These are phyloP conservation scores for Pantala flavescens DNA, from an alignment of 1,140 invertebrate genomes.

Conservation along the genomic window DNA sequence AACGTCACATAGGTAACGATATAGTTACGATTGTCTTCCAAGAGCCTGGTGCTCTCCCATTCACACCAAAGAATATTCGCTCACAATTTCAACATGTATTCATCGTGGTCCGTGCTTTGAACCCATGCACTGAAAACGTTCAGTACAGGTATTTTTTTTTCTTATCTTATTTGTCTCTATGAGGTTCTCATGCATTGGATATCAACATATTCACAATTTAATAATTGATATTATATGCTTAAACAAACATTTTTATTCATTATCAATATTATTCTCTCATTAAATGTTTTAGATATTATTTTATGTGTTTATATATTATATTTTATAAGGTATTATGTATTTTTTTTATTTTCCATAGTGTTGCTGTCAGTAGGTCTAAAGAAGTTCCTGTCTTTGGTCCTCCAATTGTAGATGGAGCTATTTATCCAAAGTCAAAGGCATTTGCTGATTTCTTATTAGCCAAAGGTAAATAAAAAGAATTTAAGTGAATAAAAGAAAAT, in stretches of 20 bases:
- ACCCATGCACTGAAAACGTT: slow-evolving; percentile 83
- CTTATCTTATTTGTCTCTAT: neutral
- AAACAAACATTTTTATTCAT: too few species aligned
- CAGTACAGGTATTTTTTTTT: slow-evolving; percentile 53
- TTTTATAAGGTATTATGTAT: neutral
- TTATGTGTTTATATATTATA: too few species aligned
- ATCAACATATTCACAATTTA: neutral
- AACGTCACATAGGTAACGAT: slow-evolving; percentile 88
- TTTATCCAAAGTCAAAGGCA: slow-evolving; percentile 75
- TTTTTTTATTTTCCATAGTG: slow-evolving; percentile 39
- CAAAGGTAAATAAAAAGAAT: slow-evolving; percentile 49
- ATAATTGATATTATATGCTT: neutral
- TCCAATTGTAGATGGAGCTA: slow-evolving; percentile 70
- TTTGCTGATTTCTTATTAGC: slow-evolving; percentile 90
- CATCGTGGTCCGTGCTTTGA: slow-evolving; percentile 78
- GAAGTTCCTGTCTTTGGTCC: slow-evolving; percentile 94
- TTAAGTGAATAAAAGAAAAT: neutral
- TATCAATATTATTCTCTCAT: too few species aligned
- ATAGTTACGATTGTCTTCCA: slow-evolving; percentile 96
- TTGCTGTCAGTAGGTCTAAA: slow-evolving; percentile 87
- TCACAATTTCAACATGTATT: slow-evolving; percentile 99
- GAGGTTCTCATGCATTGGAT: neutral
- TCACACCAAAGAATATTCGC: slow-evolving; percentile 83
- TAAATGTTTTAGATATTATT: too few species aligned
- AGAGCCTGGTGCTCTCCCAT: slow-evolving; percentile 87